Evolutionary conservation across 2,113 vertebrate species (phyloP).

Genomic region (Laticauda laticaudata): DNA sequence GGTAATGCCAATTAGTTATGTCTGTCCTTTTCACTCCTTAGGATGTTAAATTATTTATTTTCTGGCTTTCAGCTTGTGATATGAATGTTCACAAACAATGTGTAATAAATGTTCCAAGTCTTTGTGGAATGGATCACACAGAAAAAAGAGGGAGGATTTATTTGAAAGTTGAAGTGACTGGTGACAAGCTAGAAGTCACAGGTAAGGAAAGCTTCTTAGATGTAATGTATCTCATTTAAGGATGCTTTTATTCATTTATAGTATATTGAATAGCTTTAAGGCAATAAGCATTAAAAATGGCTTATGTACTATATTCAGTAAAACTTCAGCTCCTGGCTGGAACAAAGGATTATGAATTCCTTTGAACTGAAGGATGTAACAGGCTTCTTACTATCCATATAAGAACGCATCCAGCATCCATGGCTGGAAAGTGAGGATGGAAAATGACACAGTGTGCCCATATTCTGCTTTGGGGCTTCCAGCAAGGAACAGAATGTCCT

Average conservation of each 20-base stretch:
- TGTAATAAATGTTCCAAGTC: conserved; percentile 93
- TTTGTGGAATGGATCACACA: conserved; percentile 94
- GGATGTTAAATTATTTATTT: conserved; percentile 21
- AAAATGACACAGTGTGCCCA: not conserved
- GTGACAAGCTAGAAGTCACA: conserved; percentile 87
- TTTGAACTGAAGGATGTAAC: not conserved
- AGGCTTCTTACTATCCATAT: not conserved
- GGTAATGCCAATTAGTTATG: not conserved
- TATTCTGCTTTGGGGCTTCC: not conserved
- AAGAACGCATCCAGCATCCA: not conserved
- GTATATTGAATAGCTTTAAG: not conserved
- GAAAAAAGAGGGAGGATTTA: conserved; percentile 92
- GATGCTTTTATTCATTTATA: not conserved
- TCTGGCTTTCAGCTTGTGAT: conserved; percentile 83
- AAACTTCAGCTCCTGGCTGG: not conserved
- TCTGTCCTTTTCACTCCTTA: conserved; percentile 15
- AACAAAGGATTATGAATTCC: not conserved
- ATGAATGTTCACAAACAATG: conserved; percentile 98
- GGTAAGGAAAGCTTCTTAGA: conserved; percentile 68
- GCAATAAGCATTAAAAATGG: not conserved
- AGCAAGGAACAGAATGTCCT: not conserved
- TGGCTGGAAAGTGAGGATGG: not conserved
- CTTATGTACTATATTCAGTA: not conserved
- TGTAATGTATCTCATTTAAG: not conserved
- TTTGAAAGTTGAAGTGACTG: conserved; percentile 89